phyloP scores from a whole-genome alignment of 2,888 invertebrate genomes.

The Cryptocephalus primarius region DNA sequence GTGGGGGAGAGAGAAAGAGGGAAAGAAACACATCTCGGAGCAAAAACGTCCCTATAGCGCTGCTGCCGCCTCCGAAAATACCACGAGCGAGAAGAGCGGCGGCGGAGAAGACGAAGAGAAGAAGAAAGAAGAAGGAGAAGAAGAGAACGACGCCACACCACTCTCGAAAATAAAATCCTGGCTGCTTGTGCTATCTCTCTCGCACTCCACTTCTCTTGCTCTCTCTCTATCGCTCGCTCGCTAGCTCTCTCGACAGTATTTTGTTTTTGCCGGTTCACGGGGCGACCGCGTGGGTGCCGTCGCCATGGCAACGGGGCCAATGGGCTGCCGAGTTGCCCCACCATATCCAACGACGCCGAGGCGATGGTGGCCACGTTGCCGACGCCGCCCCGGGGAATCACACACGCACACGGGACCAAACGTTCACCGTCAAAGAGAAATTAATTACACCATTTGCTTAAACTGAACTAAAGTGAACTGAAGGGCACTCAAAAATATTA shows the following conservation, averaged over 20 bases:
- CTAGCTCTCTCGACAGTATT: background rate
- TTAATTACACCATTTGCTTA: too few species aligned
- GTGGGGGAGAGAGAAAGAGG: too few species aligned
- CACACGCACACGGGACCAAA: too few species aligned
- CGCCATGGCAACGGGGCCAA: background rate
- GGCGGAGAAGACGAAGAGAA: background rate
- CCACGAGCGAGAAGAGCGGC: background rate
- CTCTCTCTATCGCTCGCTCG: too few species aligned
- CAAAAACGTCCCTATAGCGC: background rate
- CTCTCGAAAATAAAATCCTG: background rate
- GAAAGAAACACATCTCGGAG: too few species aligned
- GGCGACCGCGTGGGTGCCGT: slow-evolving; percentile 1
- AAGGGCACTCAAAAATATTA: too few species aligned
- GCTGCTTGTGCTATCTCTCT: background rate
- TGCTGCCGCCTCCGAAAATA: background rate
- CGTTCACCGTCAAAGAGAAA: too few species aligned
- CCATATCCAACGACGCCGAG: background rate
- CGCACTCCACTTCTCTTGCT: too few species aligned
- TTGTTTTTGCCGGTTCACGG: slow-evolving; percentile 1
- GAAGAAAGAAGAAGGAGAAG: background rate
- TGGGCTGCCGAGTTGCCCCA: background rate
- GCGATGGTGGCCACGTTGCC: too few species aligned
- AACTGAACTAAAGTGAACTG: too few species aligned
- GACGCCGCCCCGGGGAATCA: too few species aligned
- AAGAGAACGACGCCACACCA: background rate